These are phyloP conservation scores for Dryomyza anilis DNA, from an alignment of 2,888 invertebrate species.

Conservation along the genomic window DNA sequence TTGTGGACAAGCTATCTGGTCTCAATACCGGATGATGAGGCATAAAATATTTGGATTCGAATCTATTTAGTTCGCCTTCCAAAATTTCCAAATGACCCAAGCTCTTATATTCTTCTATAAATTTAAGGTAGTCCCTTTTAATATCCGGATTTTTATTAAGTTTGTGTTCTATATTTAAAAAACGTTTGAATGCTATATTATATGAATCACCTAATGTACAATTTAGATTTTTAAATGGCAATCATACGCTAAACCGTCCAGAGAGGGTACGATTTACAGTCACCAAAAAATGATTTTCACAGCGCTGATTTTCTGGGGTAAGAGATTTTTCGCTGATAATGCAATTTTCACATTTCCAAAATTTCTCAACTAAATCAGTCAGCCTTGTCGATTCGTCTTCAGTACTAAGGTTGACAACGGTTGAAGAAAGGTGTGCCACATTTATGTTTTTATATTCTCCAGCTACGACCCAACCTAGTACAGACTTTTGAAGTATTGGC, in stretches of 20 bases:
- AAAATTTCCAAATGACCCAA: constrained; percentile 7
- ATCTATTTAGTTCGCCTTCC: background rate
- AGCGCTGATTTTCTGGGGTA: too few relatives aligned
- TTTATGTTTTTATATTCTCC: background rate
- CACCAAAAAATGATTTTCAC: background rate
- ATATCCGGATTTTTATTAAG: background rate
- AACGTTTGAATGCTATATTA: background rate
- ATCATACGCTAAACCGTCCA: background rate
- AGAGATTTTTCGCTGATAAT: too few relatives aligned
- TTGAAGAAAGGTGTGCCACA: background rate
- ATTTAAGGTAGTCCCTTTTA: background rate
- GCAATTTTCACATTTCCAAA: background rate
- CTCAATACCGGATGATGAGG: constrained; percentile 23
- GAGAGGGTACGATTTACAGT: background rate
- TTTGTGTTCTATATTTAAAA: too few relatives aligned
- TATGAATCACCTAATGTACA: background rate
- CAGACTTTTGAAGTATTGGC: too few relatives aligned
- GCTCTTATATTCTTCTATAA: background rate
- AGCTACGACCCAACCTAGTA: background rate
- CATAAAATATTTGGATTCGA: constrained; percentile 8
- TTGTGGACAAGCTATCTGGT: constrained; percentile 14
- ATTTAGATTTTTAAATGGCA: background rate
- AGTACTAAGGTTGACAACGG: background rate
- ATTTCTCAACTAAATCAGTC: background rate
- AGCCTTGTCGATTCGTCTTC: background rate